Percentiles rank a stretch among this genome's conserved stretches.
Evolutionary conservation across 2,888 invertebrate genomes (phyloP).

Genomic region (Drosophila algonquin): DNA sequence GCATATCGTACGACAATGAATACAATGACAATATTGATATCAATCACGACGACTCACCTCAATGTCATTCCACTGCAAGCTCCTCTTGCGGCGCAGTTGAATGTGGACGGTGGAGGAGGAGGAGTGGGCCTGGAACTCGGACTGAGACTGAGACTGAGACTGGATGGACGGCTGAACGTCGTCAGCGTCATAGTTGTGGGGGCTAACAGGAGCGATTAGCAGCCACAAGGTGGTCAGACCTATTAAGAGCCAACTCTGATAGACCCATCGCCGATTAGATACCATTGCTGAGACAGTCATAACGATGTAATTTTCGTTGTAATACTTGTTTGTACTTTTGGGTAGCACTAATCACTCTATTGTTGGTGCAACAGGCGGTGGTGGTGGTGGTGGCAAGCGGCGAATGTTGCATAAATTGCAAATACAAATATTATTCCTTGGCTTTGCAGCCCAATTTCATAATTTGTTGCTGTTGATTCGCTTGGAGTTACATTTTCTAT

Average conservation of each 20-base stretch:
- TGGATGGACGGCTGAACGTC: not conserved
- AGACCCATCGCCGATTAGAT: slow-evolving; percentile 51
- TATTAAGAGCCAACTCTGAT: slow-evolving; percentile 58
- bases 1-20: slow-evolving; percentile 14
- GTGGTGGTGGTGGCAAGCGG: slow-evolving; percentile 23
- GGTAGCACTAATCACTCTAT: slow-evolving; percentile 28
- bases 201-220: slow-evolving; percentile 31
- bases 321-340: not conserved
- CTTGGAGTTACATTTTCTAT: slow-evolving; percentile 34
- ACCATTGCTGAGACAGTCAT: slow-evolving; percentile 49
- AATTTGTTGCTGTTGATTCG: slow-evolving; percentile 25
- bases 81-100: slow-evolving; percentile 81
- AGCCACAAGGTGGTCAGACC: slow-evolving; percentile 61
- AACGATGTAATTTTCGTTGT: slow-evolving; percentile 43
- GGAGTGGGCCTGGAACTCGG: not conserved
- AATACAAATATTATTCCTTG: slow-evolving; percentile 37
- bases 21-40: slow-evolving; percentile 16
- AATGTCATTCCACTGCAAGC: slow-evolving; percentile 80
- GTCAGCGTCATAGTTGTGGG: slow-evolving; percentile 1
- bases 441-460: slow-evolving; percentile 53
- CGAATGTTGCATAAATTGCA: slow-evolving; percentile 60
- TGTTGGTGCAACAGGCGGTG: slow-evolving; percentile 39
- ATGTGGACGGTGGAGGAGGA: slow-evolving; percentile 64
- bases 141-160: not conserved
- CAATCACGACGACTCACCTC: slow-evolving; percentile 74